A percentile compares a stretch with the other conserved stretches of the same genome.
phyloP scores from a whole-genome alignment of 2,113 vertebrate genomes.

The Aramus guarauna region DNA sequence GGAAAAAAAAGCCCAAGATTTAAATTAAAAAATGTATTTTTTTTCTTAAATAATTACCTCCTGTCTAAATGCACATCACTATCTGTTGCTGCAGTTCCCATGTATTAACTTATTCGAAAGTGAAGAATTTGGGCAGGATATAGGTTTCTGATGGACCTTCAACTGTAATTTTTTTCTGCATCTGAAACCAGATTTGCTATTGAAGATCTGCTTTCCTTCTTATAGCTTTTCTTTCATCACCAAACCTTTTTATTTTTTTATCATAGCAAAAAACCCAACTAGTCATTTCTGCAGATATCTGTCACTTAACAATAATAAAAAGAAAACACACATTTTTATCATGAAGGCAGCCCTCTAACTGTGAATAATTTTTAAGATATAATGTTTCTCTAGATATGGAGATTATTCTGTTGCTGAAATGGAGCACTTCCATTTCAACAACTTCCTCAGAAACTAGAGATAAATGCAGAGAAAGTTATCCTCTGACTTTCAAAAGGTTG shows the following conservation, averaged over 20 bases:
- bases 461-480: not conserved
- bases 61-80: not conserved
- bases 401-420: not conserved
- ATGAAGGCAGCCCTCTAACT: not conserved
- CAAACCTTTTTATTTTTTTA: not conserved
- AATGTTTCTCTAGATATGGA: not conserved
- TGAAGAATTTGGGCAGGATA: not conserved
- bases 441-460: not conserved
- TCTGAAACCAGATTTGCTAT: not conserved
- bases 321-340: not conserved
- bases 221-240: not conserved
- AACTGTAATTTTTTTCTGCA: not conserved
- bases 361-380: not conserved
- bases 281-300: not conserved
- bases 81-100: not conserved
- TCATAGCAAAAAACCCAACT: not conserved
- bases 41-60: not conserved
- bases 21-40: not conserved
- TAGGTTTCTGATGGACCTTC: not conserved
- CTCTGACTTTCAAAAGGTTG: not conserved
- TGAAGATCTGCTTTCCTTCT: not conserved
- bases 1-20: too few species aligned
- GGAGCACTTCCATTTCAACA: not conserved
- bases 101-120: not conserved
- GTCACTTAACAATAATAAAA: not conserved